These are phyloP conservation scores for Lissonota sp. DNA, from an alignment of 2,888 invertebrate genomes.

Conservation along the genomic window DNA sequence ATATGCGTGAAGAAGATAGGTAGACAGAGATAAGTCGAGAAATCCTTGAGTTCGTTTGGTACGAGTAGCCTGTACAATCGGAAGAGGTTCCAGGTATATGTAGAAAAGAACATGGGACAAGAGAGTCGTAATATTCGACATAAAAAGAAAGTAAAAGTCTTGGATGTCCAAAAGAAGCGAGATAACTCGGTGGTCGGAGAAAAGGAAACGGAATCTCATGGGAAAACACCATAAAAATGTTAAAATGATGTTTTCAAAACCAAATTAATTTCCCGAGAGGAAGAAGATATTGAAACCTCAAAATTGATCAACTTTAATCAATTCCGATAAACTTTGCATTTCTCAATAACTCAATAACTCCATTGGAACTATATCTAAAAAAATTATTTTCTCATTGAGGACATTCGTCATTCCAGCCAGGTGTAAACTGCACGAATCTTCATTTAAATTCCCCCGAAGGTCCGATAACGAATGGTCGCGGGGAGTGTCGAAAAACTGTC, in stretches of 20 bases:
- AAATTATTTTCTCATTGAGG: background rate
- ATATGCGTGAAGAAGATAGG: slow-evolving; percentile 82
- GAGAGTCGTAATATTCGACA: slow-evolving; percentile 33
- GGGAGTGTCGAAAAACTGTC: slow-evolving; percentile 14
- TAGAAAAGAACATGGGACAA: slow-evolving; percentile 5
- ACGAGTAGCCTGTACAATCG: slow-evolving; percentile 27
- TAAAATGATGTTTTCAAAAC: no score
- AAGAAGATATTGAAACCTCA: no score
- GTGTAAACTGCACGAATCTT: slow-evolving; percentile 52
- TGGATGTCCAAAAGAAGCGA: background rate
- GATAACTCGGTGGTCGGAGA: no score
- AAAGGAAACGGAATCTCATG: no score
- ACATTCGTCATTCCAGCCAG: slow-evolving; percentile 15
- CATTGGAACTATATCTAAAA: no score
- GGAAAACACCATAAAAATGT: no score
- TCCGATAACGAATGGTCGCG: slow-evolving; percentile 17
- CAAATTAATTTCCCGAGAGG: no score
- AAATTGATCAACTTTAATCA: no score
- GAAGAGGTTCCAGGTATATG: slow-evolving; percentile 55
- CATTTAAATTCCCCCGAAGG: slow-evolving; percentile 14
- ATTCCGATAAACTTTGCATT: no score
- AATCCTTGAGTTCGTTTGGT: slow-evolving; percentile 73
- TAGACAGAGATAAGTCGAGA: slow-evolving; percentile 76
- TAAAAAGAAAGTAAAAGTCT: slow-evolving; percentile 1
- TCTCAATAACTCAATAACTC: no score